Percentiles rank a stretch among this genome's conserved stretches.
phyloP scores from a whole-genome alignment of 2,113 vertebrate genomes.

The Microtus richardsoni region DNA sequence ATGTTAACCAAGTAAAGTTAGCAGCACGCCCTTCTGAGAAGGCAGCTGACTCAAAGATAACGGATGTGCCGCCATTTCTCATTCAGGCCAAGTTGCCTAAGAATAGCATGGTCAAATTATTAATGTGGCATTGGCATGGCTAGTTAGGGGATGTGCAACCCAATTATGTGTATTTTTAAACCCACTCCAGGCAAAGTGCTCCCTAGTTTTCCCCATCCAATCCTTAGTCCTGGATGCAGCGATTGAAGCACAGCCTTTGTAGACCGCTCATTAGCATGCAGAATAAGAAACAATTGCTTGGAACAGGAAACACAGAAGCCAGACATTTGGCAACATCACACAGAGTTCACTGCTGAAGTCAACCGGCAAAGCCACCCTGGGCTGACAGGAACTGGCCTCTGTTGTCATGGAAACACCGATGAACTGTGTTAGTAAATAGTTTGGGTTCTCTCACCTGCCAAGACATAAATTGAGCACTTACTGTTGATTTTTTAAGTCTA shows the following conservation, averaged over 20 bases:
- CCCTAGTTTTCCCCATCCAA: slow-evolving; percentile 55
- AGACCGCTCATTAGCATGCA: slow-evolving; percentile 76
- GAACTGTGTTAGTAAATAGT: slow-evolving; percentile 63
- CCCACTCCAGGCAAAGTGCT: background rate
- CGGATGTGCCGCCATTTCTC: slow-evolving; percentile 37
- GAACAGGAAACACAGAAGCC: slow-evolving; percentile 79
- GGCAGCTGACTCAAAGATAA: slow-evolving; percentile 17
- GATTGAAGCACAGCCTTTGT: slow-evolving; percentile 59
- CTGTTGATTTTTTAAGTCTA: slow-evolving; percentile 58
- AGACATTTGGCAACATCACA: slow-evolving; percentile 78
- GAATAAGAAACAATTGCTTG: slow-evolving; percentile 73
- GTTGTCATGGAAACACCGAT: slow-evolving; percentile 65
- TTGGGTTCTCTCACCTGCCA: slow-evolving; percentile 53
- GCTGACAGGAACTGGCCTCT: slow-evolving; percentile 63
- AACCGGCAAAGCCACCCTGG: slow-evolving; percentile 40
- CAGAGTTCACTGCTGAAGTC: slow-evolving; percentile 75
- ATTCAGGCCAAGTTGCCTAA: slow-evolving; percentile 52
- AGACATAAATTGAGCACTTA: slow-evolving; percentile 61
- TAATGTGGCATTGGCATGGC: slow-evolving; percentile 61
- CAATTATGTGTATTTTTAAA: slow-evolving; percentile 58
- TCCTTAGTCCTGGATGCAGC: slow-evolving; percentile 39
- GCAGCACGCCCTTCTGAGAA: slow-evolving; percentile 5
- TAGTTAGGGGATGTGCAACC: slow-evolving; percentile 37
- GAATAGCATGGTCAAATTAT: slow-evolving; percentile 60
- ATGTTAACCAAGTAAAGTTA: slow-evolving; percentile 22